Conservation (phyloP, 2,888 invertebrate species). For the Sarcophaga rosellei region DNA sequence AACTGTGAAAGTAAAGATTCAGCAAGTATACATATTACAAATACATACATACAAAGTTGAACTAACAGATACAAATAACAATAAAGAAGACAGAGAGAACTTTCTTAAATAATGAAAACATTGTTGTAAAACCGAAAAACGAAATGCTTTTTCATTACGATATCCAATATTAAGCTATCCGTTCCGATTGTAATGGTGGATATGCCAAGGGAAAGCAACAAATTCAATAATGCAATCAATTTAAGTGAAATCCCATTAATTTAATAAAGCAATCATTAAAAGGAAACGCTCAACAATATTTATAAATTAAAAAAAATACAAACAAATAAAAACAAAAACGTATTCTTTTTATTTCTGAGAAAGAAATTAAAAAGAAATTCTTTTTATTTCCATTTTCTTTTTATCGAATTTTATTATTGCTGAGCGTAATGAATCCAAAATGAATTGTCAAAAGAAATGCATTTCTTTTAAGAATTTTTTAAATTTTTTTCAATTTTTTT, state of each 20-base stretch:
- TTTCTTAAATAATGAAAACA: not conserved
- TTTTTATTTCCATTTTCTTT: not conserved
- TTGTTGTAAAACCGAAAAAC: not conserved
- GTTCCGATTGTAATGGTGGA: not conserved
- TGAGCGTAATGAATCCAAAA: conserved; percentile 6
- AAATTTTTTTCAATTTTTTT: not conserved
- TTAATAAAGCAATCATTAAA: conserved; percentile 45
- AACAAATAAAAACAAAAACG: not conserved
- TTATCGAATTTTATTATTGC: not conserved
- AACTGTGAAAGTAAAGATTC: not conserved
- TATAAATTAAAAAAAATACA: not conserved
- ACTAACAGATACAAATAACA: not conserved
- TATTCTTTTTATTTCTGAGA: too few species aligned
- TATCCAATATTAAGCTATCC: not conserved
- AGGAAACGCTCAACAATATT: not conserved
- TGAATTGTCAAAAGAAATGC: not conserved
- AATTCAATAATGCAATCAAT: conserved; percentile 13
- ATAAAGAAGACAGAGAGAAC: not conserved
- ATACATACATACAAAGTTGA: not conserved
- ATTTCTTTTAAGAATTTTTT: conserved; percentile 29
- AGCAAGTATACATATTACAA: conserved; percentile 2
- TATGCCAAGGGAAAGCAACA: not conserved
- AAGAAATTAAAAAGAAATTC: not conserved
- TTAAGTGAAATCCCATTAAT: conserved; percentile 50
- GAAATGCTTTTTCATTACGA: not conserved